These are phyloP conservation scores for Erebia ligea DNA, from an alignment of 2,888 invertebrate genomes.

Conservation along the genomic window DNA sequence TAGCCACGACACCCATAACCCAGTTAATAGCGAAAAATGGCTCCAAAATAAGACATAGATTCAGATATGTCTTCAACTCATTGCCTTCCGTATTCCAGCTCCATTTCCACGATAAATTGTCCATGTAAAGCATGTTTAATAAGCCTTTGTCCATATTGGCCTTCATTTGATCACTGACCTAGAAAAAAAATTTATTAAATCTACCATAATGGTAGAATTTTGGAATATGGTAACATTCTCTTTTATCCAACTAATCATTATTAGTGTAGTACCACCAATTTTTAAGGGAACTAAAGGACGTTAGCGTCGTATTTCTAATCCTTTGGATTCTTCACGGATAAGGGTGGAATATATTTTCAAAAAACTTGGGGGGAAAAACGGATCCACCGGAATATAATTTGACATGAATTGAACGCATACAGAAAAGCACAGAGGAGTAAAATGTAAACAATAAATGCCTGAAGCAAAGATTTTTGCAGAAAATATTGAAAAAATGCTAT, in stretches of 20 bases:
- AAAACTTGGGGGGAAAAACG: no score
- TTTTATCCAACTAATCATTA: neutral
- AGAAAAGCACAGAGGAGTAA: no score
- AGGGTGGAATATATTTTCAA: no score
- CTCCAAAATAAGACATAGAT: constrained; percentile 86
- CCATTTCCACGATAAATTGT: constrained; percentile 76
- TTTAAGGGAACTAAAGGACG: no score
- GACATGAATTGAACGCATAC: neutral
- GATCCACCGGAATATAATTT: neutral
- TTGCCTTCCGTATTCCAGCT: constrained; percentile 78
- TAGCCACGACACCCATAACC: constrained; percentile 88
- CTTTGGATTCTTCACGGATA: no score
- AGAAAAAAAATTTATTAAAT: constrained; percentile 20
- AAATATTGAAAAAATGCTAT: neutral
- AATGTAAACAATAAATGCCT: no score
- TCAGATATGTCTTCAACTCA: constrained; percentile 83
- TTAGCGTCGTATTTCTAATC: no score
- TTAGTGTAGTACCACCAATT: no score
- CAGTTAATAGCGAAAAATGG: constrained; percentile 88
- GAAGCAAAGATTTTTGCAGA: no score
- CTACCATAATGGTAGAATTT: constrained; percentile 31
- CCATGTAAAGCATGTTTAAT: constrained; percentile 71
- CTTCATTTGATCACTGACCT: constrained; percentile 44
- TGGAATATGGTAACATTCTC: constrained; percentile 5
- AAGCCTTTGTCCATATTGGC: constrained; percentile 64